Evolutionary conservation across 1,140 invertebrate species (phyloP).

Genomic region (Solenopsis invicta): DNA sequence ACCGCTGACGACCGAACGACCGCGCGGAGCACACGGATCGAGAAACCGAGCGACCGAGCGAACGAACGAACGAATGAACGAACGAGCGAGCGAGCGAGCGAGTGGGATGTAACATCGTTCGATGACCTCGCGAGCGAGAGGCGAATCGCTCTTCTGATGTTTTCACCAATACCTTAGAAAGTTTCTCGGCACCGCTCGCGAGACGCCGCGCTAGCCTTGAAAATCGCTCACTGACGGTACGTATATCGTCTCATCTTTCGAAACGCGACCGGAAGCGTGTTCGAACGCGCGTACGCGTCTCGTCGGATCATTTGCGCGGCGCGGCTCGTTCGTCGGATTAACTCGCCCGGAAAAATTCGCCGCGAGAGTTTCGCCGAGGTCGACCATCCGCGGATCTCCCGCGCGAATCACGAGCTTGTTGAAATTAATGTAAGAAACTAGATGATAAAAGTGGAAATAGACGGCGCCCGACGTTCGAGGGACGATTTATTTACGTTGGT

Average conservation of each 20-base stretch:
- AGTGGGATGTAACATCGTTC: slow-evolving; percentile 68
- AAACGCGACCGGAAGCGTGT: neutral
- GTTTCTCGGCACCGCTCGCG: slow-evolving; percentile 47
- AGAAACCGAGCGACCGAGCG: slow-evolving; percentile 47
- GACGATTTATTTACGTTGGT: neutral
- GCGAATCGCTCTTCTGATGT: slow-evolving; percentile 69
- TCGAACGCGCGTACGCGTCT: neutral
- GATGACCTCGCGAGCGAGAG: slow-evolving; percentile 71
- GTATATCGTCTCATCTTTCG: slow-evolving; percentile 20
- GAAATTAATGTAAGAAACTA: neutral
- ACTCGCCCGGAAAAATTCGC: neutral
- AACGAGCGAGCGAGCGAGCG: slow-evolving; percentile 41
- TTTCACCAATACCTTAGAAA: slow-evolving; percentile 75
- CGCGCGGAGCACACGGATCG: neutral
- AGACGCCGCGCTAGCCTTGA: slow-evolving; percentile 63
- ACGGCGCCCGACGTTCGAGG: neutral
- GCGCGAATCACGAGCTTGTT: neutral
- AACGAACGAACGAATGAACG: slow-evolving; percentile 22
- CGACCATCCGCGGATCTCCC: neutral
- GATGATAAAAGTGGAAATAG: too few species aligned
- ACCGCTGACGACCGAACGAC: slow-evolving; percentile 5
- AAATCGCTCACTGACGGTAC: slow-evolving; percentile 47
- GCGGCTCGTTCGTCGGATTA: neutral
- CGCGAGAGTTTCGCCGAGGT: neutral
- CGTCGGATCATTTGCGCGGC: neutral